Conservation (phyloP, 1,140 invertebrate species). For the Rhagoletis pomonella region DNA sequence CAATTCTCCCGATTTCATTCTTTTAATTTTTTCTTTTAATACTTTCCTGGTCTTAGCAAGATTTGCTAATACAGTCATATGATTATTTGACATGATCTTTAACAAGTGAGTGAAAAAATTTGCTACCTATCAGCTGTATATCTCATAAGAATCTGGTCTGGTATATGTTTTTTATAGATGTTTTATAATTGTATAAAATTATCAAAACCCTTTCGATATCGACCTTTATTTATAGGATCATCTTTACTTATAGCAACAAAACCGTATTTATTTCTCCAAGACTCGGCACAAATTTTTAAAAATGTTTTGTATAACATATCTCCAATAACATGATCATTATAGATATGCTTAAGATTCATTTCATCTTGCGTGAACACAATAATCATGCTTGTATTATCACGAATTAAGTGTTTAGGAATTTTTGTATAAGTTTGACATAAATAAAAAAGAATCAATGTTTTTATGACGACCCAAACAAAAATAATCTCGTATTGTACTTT, state of each 20-base stretch:
- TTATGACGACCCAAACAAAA: conserved; percentile 72
- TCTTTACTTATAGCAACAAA: neutral
- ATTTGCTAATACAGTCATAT: conserved; percentile 14
- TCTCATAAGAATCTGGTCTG: neutral
- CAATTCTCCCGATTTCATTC: conserved; percentile 28
- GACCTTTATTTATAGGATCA: no score
- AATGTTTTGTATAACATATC: conserved; percentile 34
- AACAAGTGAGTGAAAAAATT: neutral
- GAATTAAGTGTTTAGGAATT: conserved; percentile 72
- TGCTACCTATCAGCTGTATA: neutral
- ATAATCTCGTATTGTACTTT: conserved; percentile 67
- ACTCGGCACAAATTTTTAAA: conserved; percentile 21
- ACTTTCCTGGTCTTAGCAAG: conserved; percentile 21
- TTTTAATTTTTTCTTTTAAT: conserved; percentile 32
- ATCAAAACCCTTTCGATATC: conserved; percentile 59
- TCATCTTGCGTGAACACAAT: conserved; percentile 60
- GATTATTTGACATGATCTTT: neutral
- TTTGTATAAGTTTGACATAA: conserved; percentile 70
- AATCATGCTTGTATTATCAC: conserved; percentile 64
- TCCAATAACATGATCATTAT: conserved; percentile 59
- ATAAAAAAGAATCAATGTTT: conserved; percentile 71
- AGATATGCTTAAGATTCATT: no score
- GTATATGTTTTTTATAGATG: neutral
- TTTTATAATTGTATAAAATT: conserved; percentile 59
- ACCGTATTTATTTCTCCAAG: neutral